phyloP scores from a whole-genome alignment of 1,140 invertebrate species.

The Glomeris maerens region DNA sequence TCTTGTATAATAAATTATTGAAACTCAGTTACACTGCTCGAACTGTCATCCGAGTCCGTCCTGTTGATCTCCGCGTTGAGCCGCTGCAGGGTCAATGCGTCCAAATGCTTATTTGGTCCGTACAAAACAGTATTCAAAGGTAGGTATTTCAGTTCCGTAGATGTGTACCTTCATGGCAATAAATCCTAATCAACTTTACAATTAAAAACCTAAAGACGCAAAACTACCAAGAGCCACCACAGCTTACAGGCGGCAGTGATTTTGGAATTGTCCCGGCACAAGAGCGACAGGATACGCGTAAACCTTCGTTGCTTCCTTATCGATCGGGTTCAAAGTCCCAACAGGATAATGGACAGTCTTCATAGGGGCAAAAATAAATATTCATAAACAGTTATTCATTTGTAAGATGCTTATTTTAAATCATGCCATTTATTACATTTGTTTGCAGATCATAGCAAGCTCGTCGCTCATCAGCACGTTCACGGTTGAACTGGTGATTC shows the following conservation, averaged over 20 bases:
- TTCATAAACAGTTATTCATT: background rate
- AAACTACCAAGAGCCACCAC: background rate
- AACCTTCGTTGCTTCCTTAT: constrained; percentile 37
- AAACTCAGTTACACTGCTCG: constrained; percentile 15
- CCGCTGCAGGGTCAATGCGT: constrained; percentile 27
- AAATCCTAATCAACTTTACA: background rate
- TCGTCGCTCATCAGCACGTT: constrained; percentile 47
- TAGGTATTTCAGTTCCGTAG: constrained; percentile 57
- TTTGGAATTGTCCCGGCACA: constrained; percentile 83
- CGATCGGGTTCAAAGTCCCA: constrained; percentile 26
- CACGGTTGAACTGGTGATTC: constrained; percentile 71
- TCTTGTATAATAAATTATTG: constrained; percentile 13
- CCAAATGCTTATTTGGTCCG: constrained; percentile 43
- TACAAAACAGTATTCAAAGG: constrained; percentile 81
- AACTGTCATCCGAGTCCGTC: constrained; percentile 29
- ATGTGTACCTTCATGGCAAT: constrained; percentile 38
- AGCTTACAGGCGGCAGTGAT: constrained; percentile 57
- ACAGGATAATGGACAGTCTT: constrained; percentile 51
- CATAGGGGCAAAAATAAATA: background rate
- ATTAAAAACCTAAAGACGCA: background rate
- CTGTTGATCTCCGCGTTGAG: constrained; percentile 16
- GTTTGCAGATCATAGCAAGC: constrained; percentile 38
- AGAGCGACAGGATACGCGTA: constrained; percentile 76
- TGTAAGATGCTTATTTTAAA: background rate
- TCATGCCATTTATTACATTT: background rate